A percentile compares a stretch with the other conserved stretches of the same genome.
Conservation (phyloP, 2,888 invertebrate species). For the Xestoiulus laeticollis region DNA sequence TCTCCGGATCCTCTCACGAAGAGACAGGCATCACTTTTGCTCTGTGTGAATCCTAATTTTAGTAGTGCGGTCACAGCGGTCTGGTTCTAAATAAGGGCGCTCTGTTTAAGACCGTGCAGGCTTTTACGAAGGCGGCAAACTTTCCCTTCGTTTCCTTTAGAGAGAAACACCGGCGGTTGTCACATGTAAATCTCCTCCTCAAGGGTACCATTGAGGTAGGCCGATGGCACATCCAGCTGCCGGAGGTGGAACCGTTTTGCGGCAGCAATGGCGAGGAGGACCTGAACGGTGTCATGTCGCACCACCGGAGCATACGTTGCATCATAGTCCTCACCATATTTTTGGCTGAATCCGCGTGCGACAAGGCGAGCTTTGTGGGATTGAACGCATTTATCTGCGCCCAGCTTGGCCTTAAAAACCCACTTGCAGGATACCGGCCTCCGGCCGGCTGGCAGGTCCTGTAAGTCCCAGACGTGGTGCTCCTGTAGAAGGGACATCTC, state of each 20-base stretch:
- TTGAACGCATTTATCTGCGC: background rate
- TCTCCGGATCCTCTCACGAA: background rate
- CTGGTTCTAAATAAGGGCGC: too few relatives aligned
- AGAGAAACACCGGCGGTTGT: too few relatives aligned
- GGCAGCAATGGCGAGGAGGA: slow-evolving; percentile 27
- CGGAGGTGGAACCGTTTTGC: background rate
- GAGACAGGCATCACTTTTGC: background rate
- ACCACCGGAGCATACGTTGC: background rate
- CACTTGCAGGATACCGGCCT: slow-evolving; percentile 24
- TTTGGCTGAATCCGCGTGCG: background rate
- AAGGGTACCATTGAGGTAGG: slow-evolving; percentile 42
- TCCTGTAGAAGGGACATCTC: background rate
- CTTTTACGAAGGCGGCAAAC: too few relatives aligned
- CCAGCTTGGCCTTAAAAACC: slow-evolving; percentile 31
- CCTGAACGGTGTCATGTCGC: slow-evolving; percentile 35
- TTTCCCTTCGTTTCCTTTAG: too few relatives aligned
- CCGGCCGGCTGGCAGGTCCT: background rate
- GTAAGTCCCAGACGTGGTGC: slow-evolving; percentile 21
- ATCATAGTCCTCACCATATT: background rate
- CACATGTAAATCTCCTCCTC: background rate
- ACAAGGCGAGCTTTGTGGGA: slow-evolving; percentile 17
- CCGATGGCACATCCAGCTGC: background rate
- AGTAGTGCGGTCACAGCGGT: too few relatives aligned
- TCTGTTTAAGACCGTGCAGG: too few relatives aligned
- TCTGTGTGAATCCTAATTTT: too few relatives aligned